Base-by-base conservation (phyloP, 2,113 vertebrate species). In the Saccopteryx leptura region DNA sequence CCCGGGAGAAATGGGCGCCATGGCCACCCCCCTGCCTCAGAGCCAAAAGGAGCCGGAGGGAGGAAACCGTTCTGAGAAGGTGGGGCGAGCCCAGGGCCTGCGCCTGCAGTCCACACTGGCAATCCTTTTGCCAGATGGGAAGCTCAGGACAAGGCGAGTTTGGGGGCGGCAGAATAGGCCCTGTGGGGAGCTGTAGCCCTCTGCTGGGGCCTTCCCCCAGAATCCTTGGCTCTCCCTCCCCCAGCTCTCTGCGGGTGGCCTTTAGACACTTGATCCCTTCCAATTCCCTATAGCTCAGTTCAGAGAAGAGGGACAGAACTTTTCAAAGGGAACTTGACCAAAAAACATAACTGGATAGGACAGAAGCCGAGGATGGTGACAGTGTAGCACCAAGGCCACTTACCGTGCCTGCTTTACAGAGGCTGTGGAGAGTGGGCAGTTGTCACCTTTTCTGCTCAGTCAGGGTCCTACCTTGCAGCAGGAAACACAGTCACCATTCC, bases 101-200 rank as follows among this genome's bases (percentile, higher is more conserved):
- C 2, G 26, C 74, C 28, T 71, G 66, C 15, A 17, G 76, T 50
- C 74, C 50, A 1, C 50, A 7, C 13, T 46, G 71, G 61, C 56
- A 31, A 1, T 48, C 61, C 33, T 81, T 78, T 94, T 74, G 86
- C 92, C 87, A 80, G 61, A 33, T 65, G 84, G 88, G 58, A 60
- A 88, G 60, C 26, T 84, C 68, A n/a, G 78, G 48, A n/a, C 79
- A 14, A 4, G 58, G 60, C 39, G 31, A 65, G 24, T 71, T 83
- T 74, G 88, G 65, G 79, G 66, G 17, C 13, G 12, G 26, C n/a
- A 28, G 68, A 52, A 26, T 12, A 75, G 93, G 17, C 1, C 74
- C 54, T 23, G 18, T 13, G 63, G 75, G 56, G 71, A 91, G 23
- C 84, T 18, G 17, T 15, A 79, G 68, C 46, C 33, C 21, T 39